Conservation (phyloP, 2,113 vertebrate species). For the Struthidea cinerea region DNA sequence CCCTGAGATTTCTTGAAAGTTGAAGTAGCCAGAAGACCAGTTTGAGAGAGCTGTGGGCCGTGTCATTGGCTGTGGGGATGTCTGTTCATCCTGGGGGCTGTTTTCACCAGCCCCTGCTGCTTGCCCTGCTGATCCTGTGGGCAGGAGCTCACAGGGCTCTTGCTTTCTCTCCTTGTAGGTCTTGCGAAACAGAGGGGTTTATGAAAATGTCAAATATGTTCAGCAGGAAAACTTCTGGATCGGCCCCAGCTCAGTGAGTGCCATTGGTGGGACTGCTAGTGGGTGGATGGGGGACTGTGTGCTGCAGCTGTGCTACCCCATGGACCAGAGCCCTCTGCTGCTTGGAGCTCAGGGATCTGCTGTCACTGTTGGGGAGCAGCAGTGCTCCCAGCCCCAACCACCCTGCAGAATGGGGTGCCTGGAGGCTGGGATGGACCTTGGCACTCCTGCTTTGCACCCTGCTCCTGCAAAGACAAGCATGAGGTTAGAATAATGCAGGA, state of each 20-base stretch:
- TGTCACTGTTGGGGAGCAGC: neutral
- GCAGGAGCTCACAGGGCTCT: neutral
- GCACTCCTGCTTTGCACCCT: neutral
- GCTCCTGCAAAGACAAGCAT: neutral
- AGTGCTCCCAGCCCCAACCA: neutral
- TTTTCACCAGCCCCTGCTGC: neutral
- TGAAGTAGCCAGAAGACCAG: neutral
- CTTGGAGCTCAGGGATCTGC: neutral
- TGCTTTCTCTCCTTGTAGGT: constrained; percentile 73
- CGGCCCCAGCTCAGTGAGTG: constrained; percentile 92
- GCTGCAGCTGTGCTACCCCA: neutral
- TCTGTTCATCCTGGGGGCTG: neutral
- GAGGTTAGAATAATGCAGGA: neutral
- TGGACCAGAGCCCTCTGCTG: neutral
- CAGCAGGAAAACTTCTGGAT: constrained; percentile 99
- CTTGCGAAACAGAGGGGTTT: constrained; percentile 94
- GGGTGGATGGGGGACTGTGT: neutral
- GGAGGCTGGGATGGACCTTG: neutral
- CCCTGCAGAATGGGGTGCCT: neutral
- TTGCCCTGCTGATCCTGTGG: neutral
- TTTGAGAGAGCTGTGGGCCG: neutral
- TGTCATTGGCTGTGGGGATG: neutral
- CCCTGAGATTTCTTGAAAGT: neutral
- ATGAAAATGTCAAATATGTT: constrained; percentile 97
- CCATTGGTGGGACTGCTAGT: neutral